These are phyloP conservation scores for Barnardius zonarius DNA, from an alignment of 2,113 vertebrate genomes.

Conservation along the genomic window DNA sequence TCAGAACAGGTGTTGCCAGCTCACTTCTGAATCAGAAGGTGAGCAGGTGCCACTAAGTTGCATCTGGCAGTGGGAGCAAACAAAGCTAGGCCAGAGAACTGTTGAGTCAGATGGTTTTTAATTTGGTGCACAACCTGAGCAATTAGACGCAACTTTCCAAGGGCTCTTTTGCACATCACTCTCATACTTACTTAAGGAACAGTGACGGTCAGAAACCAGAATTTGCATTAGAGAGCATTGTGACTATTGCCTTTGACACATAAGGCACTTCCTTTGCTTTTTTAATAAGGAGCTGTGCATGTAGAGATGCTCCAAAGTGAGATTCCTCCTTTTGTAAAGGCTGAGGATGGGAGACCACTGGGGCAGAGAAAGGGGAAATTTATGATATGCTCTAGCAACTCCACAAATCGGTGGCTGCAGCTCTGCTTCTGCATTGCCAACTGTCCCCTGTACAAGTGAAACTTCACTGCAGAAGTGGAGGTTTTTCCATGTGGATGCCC, in stretches of 20 bases:
- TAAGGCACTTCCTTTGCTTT: background rate
- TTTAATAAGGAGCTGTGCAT: background rate
- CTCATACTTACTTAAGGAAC: background rate
- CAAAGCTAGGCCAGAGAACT: slow-evolving; percentile 10
- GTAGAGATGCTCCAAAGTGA: background rate
- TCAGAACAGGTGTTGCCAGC: slow-evolving; percentile 53
- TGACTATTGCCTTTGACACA: background rate
- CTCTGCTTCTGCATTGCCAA: background rate
- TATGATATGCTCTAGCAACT: background rate
- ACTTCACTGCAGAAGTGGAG: background rate
- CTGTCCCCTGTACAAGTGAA: background rate
- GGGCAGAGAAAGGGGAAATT: background rate
- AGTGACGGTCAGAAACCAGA: background rate
- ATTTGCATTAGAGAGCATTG: background rate
- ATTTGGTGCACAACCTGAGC: background rate
- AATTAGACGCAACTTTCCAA: slow-evolving; percentile 16
- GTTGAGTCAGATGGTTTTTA: slow-evolving; percentile 15
- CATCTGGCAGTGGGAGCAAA: slow-evolving; percentile 26
- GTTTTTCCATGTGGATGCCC: background rate
- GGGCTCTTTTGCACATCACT: background rate
- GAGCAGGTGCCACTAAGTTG: slow-evolving; percentile 48
- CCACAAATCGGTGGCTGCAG: accelerated
- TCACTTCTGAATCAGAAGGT: slow-evolving; percentile 36
- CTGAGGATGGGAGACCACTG: accelerated
- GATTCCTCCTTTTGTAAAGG: background rate